These are phyloP conservation scores for Silurus glanis DNA, from an alignment of 2,113 vertebrate genomes.

Conservation along the genomic window DNA sequence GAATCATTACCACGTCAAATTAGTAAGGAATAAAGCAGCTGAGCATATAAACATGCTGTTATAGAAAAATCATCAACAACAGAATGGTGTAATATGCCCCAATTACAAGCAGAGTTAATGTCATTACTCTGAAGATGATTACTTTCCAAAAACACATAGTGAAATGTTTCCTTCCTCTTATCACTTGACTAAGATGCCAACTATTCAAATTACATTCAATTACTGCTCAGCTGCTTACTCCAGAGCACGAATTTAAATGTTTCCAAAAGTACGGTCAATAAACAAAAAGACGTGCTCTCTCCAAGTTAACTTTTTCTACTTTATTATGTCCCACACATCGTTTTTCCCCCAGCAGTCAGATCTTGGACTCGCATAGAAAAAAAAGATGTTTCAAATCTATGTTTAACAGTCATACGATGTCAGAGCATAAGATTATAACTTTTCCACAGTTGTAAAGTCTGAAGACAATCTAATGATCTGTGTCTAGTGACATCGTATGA, in stretches of 20 bases:
- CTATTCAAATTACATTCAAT: neutral
- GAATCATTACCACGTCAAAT: neutral
- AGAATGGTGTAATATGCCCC: neutral
- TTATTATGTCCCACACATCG: neutral
- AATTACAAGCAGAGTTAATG: neutral
- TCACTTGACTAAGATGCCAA: neutral
- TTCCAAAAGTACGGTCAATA: neutral
- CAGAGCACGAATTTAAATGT: neutral
- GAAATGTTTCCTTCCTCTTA: neutral
- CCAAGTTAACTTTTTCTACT: neutral
- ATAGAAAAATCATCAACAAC: neutral
- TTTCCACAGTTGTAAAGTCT: too few species aligned
- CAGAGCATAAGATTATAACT: too few species aligned
- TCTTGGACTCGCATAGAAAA: neutral
- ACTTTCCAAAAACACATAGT: neutral
- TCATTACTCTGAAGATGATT: neutral
- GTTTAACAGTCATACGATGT: too few species aligned
- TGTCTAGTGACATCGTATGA: neutral
- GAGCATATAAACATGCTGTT: neutral
- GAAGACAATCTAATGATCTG: too few species aligned
- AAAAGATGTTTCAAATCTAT: too few species aligned
- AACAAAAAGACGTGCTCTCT: neutral
- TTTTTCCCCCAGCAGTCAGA: neutral
- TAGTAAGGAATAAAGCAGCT: neutral
- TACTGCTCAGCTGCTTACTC: neutral